Base-by-base conservation (phyloP, 2,888 invertebrate genomes). In the Drosophila pseudotakahashii region DNA sequence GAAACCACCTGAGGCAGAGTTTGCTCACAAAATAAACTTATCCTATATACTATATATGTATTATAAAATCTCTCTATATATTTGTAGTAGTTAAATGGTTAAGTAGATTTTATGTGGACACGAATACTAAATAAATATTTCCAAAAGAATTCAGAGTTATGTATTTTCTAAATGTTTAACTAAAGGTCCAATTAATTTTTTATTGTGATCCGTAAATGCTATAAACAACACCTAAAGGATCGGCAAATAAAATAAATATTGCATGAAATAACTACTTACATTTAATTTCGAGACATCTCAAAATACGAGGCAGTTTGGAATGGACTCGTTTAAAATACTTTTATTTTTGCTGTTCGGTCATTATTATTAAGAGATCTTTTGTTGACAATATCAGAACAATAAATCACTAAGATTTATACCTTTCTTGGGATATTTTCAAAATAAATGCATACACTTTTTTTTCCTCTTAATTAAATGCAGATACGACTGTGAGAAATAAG, bases 41-140 rank as follows among this genome's bases (percentile, higher is more conserved):
- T 32, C 39, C 41, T 51, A 66, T 44, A 51, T 61, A 32, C 37
- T 19, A 54, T 69, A 36, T 34, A 61, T 69, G 55, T 71, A 71
- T 30, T 36, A 52, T 71, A 69, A 51, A 13, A 45, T 50, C 48
- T 50, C 48, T 68, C 48, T 57, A 54, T 53, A 67, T 74, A 63
- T 71, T 51, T 71, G 63, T 63, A 55, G 71, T 70, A 71, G 63
- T 23, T 71, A 47, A 51, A 63, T 55, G 55, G 51, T 55, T 71
- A 71, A 71, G 70, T 71, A 71, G 71, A 55, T 53, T 19, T 41
- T 71, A 63, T 71, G 63, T 70, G 63, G 23, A 55, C 51, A 71
- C 50, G 44, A 48, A 23, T 57, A 62, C 50, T 37, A 36, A 70
- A 70, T 52, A 51, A 71, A 71, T 63, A 63, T 71, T 55, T 66